Evolutionary conservation across 2,888 invertebrate species (phyloP), one percentile per base, ranked within the genome.

Genomic region (Chaetogeoica ovagalla): DNA sequence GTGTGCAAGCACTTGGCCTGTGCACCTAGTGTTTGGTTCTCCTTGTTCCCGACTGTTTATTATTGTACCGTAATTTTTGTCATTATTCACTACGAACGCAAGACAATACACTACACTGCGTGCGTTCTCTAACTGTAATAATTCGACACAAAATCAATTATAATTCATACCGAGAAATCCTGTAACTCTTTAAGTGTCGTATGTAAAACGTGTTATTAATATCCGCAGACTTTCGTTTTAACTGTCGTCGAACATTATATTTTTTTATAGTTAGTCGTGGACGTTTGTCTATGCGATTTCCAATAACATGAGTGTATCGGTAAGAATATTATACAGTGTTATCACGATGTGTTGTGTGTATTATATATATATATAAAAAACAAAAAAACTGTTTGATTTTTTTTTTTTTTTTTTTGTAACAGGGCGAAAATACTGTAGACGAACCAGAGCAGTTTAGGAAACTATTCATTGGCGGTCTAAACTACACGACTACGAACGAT

Each of bases 401-500:
- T 13, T 30, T 30, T 30, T 30, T 30, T 62, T 39, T 19, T 30
- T 30, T 30, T 30, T 30, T 62, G 23, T 19, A 37, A 39, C 15
- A 79, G 77, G 69, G 23, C 19, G 77, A 79, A 57, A 79, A 79
- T 52, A 62, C 23, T 23, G 21, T 70, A 3, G 77, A 70, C 39
- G 93, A 93, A 85, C 92, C 93, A 0, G 95, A 95, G 86, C 92
- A 94, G 85, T 90, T 94, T 84, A 89, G 96, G 59, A 98, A 98
- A 86, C 87, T 98, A 76, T 98, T 98, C 85, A 97, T 98, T 85
- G 98, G 98, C 19, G 97, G 97, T 17, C 88, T 98, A 77, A 96
- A 97, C 86, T 97, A 96, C 86, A 91, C 95, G 83, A 97, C 97
- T 11, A 94, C 94, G 21, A 97, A 97, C 85, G 93, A 95, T 59